Base-by-base conservation (phyloP, 2,888 invertebrate species). In the Epiblema foenella region DNA sequence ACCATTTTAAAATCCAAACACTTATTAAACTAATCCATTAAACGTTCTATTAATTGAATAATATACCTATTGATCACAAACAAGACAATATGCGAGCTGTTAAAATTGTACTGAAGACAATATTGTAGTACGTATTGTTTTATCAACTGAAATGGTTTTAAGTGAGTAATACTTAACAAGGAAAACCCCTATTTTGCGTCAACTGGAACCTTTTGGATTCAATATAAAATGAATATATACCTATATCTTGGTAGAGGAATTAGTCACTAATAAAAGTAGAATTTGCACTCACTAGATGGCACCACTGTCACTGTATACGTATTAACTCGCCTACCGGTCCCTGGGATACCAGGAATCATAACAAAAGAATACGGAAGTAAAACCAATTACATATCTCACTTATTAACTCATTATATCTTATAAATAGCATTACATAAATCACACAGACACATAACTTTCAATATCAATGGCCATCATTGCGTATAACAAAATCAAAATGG, bases 1-100 rank as follows among this genome's bases (percentile, higher is more conserved):
- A 87, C 85, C 86, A 87, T 86, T 75, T 71, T 77, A 15, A 20
- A 46, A 10, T 15, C 46, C 58, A 37, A 24, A 11, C 9, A 12
- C 15, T n/a, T 24, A 24, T 24, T 24, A 24, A 33, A 18, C 10
- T 12, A 12, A 29, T 24, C 33, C 33, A 33, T 0, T 8, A 3
- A 33, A 33, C 5, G 33, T 33, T 33, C 33, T 33, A n/a, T n/a
- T n/a, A 37, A 15, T 24, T 39, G 0, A 52, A 18, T 8, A 12
- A 20, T 2, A 24, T 42, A n/a, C n/a, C n/a, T n/a, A 51, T 20
- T 9, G 10, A 0, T 11, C 12, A 46, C 24, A 1, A 17, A 59
- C 17, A 62, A 11, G 33, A 63, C 52, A 54, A 24, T 29, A 37
- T 33, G 10, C 0, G 11, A 33, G 17, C 37, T 29, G 24, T 64